Conservation (phyloP, 1,140 invertebrate species). For the Grapholita molesta region DNA sequence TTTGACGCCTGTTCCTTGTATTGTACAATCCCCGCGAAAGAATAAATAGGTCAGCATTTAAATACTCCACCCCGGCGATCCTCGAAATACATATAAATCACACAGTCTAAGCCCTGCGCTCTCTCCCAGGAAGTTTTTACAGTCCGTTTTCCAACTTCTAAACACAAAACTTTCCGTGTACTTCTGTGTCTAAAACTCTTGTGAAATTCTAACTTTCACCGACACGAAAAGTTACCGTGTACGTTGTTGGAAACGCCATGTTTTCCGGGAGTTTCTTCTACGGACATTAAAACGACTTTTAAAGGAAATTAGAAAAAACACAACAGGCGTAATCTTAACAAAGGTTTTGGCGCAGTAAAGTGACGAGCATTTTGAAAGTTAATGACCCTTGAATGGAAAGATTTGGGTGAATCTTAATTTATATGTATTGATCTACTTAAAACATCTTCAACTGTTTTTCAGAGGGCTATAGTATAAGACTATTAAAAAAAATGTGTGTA, state of each 20-base stretch:
- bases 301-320: slow-evolving; percentile 26
- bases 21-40: slow-evolving; percentile 7
- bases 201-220: neutral
- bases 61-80: slow-evolving; percentile 29
- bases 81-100: slow-evolving; percentile 43
- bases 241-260: slow-evolving; percentile 7
- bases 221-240: slow-evolving; percentile 2
- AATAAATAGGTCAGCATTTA: slow-evolving; percentile 41
- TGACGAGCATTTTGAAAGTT: slow-evolving; percentile 23
- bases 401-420: neutral
- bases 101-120: slow-evolving; percentile 25
- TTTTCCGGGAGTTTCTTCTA: slow-evolving; percentile 15
- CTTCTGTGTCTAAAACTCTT: neutral
- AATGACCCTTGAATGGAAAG: slow-evolving; percentile 19
- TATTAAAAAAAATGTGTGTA: neutral
- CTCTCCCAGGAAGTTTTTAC: slow-evolving; percentile 13
- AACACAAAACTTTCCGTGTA: neutral
- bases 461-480: neutral
- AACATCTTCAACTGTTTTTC: neutral
- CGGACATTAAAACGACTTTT: slow-evolving; percentile 28
- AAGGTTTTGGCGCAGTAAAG: slow-evolving; percentile 8
- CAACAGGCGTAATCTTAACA: slow-evolving; percentile 19
- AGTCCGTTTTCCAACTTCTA: slow-evolving; percentile 13
- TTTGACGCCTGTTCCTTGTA: slow-evolving; percentile 11
- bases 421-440: neutral